These are phyloP conservation scores for Lepidotrigona ventralis DNA, from an alignment of 1,140 invertebrate species.

Conservation along the genomic window DNA sequence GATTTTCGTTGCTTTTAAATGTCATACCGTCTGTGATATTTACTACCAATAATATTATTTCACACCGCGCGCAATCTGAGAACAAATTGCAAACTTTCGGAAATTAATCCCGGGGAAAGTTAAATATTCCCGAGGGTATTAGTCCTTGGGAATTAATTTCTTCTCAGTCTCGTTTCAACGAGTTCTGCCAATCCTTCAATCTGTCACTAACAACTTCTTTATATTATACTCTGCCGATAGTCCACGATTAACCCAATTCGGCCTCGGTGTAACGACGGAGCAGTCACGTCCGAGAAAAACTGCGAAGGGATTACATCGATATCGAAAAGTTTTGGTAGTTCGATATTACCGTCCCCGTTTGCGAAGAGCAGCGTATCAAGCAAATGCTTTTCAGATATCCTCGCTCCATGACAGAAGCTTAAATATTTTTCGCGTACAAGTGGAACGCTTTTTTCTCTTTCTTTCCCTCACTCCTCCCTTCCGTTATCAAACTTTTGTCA, in stretches of 20 bases:
- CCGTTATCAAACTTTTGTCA: background rate
- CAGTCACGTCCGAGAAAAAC: background rate
- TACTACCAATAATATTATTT: background rate
- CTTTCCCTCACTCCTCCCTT: too few relatives aligned
- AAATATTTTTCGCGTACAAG: background rate
- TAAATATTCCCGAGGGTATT: background rate
- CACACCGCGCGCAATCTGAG: background rate
- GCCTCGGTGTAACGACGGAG: too few relatives aligned
- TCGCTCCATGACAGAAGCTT: background rate
- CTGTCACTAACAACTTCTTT: background rate
- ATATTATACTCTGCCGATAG: background rate
- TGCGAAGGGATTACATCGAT: background rate
- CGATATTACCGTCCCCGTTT: slow-evolving; percentile 10
- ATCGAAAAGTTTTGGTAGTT: background rate
- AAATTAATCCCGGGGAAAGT: background rate
- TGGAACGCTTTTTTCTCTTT: background rate
- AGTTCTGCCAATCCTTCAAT: background rate
- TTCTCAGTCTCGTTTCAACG: background rate
- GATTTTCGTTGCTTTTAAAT: background rate
- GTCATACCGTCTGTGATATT: background rate
- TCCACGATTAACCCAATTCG: background rate
- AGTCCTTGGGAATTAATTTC: background rate
- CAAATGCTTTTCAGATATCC: background rate
- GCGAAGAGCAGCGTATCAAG: background rate
- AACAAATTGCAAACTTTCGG: background rate